Evolutionary conservation across 2,797 vertebrate species (phyloP).

Genomic region (Tapirus indicus): DNA sequence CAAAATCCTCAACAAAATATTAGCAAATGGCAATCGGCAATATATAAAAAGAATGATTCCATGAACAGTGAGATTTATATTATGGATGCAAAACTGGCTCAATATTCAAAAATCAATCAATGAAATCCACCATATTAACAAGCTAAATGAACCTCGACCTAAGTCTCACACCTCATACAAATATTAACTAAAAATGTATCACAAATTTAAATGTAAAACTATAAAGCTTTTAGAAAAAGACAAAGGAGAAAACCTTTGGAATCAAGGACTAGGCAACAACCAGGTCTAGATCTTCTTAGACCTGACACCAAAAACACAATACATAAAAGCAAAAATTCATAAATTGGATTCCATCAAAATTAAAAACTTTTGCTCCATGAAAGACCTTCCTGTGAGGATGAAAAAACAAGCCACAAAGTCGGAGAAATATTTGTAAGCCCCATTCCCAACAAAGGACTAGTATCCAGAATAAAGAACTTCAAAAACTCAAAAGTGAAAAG

Average conservation of each 20-base stretch:
- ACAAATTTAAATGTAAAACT: constrained; percentile 4
- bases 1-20: constrained; percentile 32
- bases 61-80: background rate
- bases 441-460: background rate
- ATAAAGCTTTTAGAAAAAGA: background rate
- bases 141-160: background rate
- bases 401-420: background rate
- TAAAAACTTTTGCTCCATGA: background rate
- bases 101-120: constrained; percentile 2
- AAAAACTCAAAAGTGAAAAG: background rate
- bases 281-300: background rate
- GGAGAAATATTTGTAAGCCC: background rate
- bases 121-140: background rate
- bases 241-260: background rate
- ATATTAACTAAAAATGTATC: background rate
- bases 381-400: background rate
- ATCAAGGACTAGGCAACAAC: background rate
- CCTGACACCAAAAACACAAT: background rate
- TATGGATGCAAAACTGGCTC: background rate
- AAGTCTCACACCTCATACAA: background rate
- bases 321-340: background rate
- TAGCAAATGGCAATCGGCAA: background rate
- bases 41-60: background rate
- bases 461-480: background rate
- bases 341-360: background rate